phyloP scores from a whole-genome alignment of 2,113 vertebrate species.

The Hyla sarda region DNA sequence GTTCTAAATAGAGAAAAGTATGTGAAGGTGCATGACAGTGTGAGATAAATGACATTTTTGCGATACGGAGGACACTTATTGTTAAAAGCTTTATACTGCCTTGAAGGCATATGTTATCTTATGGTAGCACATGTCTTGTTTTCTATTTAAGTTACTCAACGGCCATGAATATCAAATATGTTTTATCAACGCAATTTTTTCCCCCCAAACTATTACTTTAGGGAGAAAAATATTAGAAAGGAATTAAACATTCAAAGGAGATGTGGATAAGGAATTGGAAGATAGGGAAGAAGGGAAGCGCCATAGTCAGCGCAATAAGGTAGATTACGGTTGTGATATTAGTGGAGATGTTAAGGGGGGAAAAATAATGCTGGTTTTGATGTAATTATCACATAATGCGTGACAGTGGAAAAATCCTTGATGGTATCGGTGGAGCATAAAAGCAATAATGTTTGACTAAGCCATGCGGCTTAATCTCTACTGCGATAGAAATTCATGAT shows the following conservation, averaged over 20 bases:
- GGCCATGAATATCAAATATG: conserved; percentile 64
- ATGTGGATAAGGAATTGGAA: conserved; percentile 29
- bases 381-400: conserved; percentile 50
- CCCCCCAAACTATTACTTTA: conserved; percentile 37
- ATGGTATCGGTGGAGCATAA: conserved; percentile 23
- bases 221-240: conserved; percentile 37
- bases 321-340: conserved; percentile 48
- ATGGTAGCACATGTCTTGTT: conserved; percentile 60
- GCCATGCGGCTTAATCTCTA: conserved; percentile 14
- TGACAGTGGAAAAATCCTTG: conserved; percentile 26
- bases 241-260: conserved; percentile 59
- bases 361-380: conserved; percentile 36
- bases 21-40: conserved; percentile 63
- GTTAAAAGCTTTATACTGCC: conserved; percentile 61
- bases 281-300: background rate
- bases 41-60: conserved; percentile 65
- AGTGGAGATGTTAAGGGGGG: conserved; percentile 49
- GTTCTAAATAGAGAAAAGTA: conserved; percentile 58
- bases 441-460: conserved; percentile 19
- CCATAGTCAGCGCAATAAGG: conserved; percentile 55
- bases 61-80: conserved; percentile 59
- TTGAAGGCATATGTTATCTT: conserved; percentile 67
- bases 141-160: conserved; percentile 62
- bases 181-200: conserved; percentile 43
- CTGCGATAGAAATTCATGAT: conserved; percentile 16